A percentile compares a stretch with the other conserved stretches of the same genome.
Conservation (phyloP, 2,797 vertebrate species). For the Chanos chanos region DNA sequence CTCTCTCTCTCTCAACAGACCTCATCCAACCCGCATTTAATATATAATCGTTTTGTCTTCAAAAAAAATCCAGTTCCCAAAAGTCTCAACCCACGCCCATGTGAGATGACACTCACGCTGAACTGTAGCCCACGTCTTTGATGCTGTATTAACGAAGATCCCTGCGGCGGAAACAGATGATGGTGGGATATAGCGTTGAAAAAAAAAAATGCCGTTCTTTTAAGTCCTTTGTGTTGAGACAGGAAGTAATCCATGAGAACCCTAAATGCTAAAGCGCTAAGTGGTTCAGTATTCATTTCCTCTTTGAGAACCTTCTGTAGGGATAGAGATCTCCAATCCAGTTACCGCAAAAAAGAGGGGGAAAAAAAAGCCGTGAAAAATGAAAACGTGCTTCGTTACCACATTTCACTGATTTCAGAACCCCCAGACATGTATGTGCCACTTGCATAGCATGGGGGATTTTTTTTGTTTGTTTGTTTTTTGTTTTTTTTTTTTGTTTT, state of each 20-base stretch:
- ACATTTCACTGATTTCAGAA: not conserved
- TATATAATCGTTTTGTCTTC: no score
- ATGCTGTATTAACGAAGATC: not conserved
- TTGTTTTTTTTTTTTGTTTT: no score
- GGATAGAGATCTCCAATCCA: slow-evolving; percentile 1
- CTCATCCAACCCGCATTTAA: no score
- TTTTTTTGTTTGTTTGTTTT: no score
- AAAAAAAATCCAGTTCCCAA: no score
- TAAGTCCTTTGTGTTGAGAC: slow-evolving; percentile 13
- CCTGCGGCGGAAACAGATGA: slow-evolving; percentile 1
- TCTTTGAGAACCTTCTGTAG: not conserved
- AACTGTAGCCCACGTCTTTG: not conserved
- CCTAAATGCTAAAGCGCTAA: not conserved
- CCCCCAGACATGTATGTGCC: no score
- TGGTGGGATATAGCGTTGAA: slow-evolving; percentile 3
- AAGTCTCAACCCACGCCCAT: slow-evolving; percentile 1
- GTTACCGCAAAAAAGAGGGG: not conserved
- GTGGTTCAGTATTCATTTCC: slow-evolving; percentile 6
- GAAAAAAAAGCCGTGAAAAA: not conserved
- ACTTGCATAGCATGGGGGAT: no score
- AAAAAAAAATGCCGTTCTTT: slow-evolving; percentile 3
- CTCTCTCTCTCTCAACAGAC: no score
- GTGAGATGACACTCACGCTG: not conserved
- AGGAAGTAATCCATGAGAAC: slow-evolving; percentile 35
- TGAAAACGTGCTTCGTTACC: slow-evolving; percentile 1